Conservation (phyloP, 2,797 vertebrate genomes). For the Telmatherina bonti region DNA sequence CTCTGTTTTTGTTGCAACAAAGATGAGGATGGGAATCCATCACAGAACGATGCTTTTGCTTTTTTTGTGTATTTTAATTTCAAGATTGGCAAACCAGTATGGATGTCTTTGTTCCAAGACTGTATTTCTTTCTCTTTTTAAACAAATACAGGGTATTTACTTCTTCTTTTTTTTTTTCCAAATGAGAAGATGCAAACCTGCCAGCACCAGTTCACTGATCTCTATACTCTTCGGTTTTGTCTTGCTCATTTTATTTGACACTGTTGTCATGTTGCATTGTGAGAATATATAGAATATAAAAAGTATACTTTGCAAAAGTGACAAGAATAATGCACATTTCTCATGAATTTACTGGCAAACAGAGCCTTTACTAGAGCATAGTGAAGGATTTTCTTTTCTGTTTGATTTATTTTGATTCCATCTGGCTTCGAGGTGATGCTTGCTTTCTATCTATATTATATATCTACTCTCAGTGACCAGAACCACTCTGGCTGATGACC, state of each 20-base stretch:
- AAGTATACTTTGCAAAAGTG: not conserved
- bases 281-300: no score
- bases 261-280: constrained; percentile 5
- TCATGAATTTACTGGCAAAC: not conserved
- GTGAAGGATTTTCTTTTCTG: not conserved
- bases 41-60: not conserved
- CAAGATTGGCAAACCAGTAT: not conserved
- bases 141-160: constrained; percentile 5
- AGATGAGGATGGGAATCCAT: not conserved
- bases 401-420: not conserved
- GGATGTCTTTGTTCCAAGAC: not conserved
- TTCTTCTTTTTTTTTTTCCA: not conserved
- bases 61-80: not conserved
- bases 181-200: constrained; percentile 10
- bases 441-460: constrained; percentile 28
- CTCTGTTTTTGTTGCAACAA: not conserved
- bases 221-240: not conserved
- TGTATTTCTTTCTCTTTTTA: not conserved
- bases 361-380: not conserved
- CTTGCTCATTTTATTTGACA: not conserved
- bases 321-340: not conserved
- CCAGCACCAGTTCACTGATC: not conserved
- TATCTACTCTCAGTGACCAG: constrained; percentile 27
- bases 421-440: not conserved
- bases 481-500: not conserved